Conservation (phyloP, 1,140 invertebrate species). For the Rhopalosiphum padi region DNA sequence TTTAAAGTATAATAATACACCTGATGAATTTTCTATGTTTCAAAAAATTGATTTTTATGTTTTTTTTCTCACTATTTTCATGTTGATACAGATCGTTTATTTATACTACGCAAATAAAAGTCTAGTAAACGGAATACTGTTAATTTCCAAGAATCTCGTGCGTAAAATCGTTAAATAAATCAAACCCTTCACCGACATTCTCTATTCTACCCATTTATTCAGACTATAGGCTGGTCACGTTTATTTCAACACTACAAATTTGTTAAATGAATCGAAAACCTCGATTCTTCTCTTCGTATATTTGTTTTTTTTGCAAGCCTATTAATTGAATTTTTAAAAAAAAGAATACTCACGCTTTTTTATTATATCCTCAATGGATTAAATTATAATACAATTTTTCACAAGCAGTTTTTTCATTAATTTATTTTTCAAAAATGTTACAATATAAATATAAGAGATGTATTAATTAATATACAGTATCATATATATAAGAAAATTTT, state of each 20-base stretch:
- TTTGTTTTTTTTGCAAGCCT: constrained; percentile 24
- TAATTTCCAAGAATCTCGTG: constrained; percentile 31
- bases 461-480: not conserved
- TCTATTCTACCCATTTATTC: not conserved
- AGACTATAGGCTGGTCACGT: constrained; percentile 29
- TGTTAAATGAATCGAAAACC: constrained; percentile 51
- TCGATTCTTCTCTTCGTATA: not conserved
- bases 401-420: not conserved
- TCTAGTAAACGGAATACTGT: constrained; percentile 36
- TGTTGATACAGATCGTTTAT: not conserved
- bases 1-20: not conserved
- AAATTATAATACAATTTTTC: not conserved
- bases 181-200: not conserved
- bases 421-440: not conserved
- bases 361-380: not conserved
- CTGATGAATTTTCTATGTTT: not conserved
- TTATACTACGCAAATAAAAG: constrained; percentile 17
- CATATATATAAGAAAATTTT: not conserved
- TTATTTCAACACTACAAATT: constrained; percentile 43
- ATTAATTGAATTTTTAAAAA: constrained; percentile 34
- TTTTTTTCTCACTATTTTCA: not conserved
- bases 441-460: not conserved
- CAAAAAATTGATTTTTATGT: not conserved
- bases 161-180: constrained; percentile 47
- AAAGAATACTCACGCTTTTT: not conserved